Conservation (phyloP, 2,888 invertebrate genomes). For the Orthosia gracilis region DNA sequence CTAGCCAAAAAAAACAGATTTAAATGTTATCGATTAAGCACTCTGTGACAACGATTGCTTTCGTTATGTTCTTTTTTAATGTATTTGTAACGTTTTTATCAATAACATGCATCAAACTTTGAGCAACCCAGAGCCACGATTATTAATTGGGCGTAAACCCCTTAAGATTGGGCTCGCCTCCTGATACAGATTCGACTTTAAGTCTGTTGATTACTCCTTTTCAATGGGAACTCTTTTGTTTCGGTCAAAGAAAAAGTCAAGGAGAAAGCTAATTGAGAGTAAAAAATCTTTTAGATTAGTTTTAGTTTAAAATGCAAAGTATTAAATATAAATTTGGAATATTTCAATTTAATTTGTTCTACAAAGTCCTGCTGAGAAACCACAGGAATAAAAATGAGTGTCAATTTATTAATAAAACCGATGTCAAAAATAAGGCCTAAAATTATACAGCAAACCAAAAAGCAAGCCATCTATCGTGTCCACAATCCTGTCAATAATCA, state of each 20-base stretch:
- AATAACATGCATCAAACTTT: constrained; percentile 53
- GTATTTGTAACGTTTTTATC: neutral
- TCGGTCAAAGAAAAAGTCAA: constrained; percentile 49
- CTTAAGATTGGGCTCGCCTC: constrained; percentile 74
- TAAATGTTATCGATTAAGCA: too few relatives aligned
- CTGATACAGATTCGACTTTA: constrained; percentile 72
- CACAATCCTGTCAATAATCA: constrained; percentile 85
- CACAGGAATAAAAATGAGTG: constrained; percentile 22
- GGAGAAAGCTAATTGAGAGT: constrained; percentile 52
- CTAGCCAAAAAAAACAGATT: too few relatives aligned
- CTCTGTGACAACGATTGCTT: too few relatives aligned
- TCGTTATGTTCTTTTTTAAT: too few relatives aligned
- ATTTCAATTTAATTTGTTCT: neutral
- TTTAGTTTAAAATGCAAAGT: neutral
- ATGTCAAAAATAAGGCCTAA: constrained; percentile 46
- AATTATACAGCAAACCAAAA: constrained; percentile 53
- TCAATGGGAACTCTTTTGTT: constrained; percentile 66
- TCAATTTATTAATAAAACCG: constrained; percentile 9
- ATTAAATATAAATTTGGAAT: neutral
- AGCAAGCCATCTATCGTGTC: constrained; percentile 69
- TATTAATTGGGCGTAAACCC: constrained; percentile 87
- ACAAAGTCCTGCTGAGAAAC: neutral
- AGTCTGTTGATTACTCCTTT: constrained; percentile 73
- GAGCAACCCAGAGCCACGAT: constrained; percentile 74
- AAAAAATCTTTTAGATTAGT: constrained; percentile 20